Evolutionary conservation across 2,113 vertebrate species (phyloP).

Genomic region (Morone saxatilis): DNA sequence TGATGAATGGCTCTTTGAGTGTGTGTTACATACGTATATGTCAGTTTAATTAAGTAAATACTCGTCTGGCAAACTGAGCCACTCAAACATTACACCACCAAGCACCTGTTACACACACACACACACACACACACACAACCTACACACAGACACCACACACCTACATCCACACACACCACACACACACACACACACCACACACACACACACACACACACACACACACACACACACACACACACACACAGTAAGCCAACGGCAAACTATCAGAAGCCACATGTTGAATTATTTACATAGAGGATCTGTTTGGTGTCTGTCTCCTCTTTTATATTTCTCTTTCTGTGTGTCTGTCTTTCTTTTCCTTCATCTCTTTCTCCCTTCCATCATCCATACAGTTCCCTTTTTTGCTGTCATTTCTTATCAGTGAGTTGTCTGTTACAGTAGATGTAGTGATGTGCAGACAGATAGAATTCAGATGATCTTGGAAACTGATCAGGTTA

Average conservation of each 20-base stretch:
- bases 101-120: conserved; percentile 54
- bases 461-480: too few relatives aligned
- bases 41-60: conserved; percentile 76
- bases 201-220: conserved; percentile 41
- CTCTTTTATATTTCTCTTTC: background rate
- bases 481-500: background rate
- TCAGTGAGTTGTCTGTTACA: background rate
- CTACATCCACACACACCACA: conserved; percentile 16
- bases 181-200: conserved; percentile 39
- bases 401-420: background rate
- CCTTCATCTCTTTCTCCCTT: background rate
- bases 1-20: conserved; percentile 28
- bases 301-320: conserved; percentile 58
- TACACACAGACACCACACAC: conserved; percentile 34
- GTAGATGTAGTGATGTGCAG: too few relatives aligned
- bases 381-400: background rate
- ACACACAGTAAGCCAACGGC: background rate
- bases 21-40: conserved; percentile 54
- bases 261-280: conserved; percentile 66
- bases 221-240: conserved; percentile 25
- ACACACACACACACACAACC: conserved; percentile 41
- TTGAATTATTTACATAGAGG: conserved; percentile 67
- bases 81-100: conserved; percentile 73
- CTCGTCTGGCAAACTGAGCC: conserved; percentile 69
- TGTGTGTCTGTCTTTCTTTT: background rate